Percentiles rank a stretch among this genome's conserved stretches.
phyloP scores from a whole-genome alignment of 2,888 invertebrate genomes.

The Scrobipalpa costella region DNA sequence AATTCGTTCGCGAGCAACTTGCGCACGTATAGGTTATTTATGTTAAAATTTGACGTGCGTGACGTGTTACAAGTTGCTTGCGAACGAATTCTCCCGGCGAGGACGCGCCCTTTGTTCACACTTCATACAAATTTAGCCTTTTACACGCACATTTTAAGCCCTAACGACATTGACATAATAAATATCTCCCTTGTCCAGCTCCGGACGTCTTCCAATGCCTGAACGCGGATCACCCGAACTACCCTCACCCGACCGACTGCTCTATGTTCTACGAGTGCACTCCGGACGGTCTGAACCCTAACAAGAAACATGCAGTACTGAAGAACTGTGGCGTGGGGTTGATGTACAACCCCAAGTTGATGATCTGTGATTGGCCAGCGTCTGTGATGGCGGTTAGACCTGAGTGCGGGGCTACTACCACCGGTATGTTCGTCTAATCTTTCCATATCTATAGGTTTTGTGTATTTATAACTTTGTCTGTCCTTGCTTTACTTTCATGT shows the following conservation, averaged over 20 bases:
- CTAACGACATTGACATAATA: neutral
- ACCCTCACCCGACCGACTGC: constrained; percentile 84
- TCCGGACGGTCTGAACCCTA: constrained; percentile 55
- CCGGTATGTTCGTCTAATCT: neutral
- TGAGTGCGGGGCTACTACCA: constrained; percentile 68
- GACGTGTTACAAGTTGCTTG: too few species aligned
- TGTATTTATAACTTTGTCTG: neutral
- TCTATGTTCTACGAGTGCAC: constrained; percentile 86
- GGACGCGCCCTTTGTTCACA: too few species aligned
- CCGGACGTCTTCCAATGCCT: constrained; percentile 60
- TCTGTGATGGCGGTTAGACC: constrained; percentile 81
- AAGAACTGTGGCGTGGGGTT: constrained; percentile 84
- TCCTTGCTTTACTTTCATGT: too few species aligned
- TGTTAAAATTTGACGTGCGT: too few species aligned
- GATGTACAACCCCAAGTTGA: constrained; percentile 83
- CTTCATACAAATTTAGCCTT: too few species aligned
- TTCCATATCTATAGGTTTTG: neutral
- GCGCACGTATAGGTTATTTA: too few species aligned
- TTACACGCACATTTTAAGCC: too few species aligned
- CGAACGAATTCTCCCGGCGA: too few species aligned
- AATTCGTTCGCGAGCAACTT: too few species aligned
- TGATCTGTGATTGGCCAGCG: constrained; percentile 84
- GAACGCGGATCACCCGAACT: constrained; percentile 76
- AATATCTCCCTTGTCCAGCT: neutral
- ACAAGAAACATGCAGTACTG: constrained; percentile 76